These are phyloP conservation scores for Eidolon dupreanum DNA, from an alignment of 2,797 vertebrate genomes.

Conservation along the genomic window DNA sequence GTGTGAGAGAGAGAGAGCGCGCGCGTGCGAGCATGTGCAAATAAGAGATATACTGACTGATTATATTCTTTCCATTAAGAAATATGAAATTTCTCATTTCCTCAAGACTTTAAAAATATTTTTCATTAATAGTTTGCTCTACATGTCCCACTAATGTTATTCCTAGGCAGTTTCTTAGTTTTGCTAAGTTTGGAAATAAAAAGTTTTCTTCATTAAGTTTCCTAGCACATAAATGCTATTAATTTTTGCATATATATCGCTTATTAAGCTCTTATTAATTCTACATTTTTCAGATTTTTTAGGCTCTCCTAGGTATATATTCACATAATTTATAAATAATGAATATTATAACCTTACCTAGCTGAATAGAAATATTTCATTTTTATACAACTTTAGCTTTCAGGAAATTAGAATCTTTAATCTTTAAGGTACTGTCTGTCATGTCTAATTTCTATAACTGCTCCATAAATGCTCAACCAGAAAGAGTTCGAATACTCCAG, in stretches of 20 bases:
- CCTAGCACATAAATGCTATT: not conserved
- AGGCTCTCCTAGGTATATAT: not conserved
- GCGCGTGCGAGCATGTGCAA: too few relatives aligned
- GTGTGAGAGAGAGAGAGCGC: not conserved
- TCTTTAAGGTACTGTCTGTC: not conserved
- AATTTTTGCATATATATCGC: not conserved
- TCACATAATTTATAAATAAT: not conserved
- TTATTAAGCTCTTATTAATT: not conserved
- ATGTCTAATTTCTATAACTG: not conserved
- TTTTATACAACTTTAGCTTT: slow-evolving; percentile 27
- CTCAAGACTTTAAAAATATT: slow-evolving; percentile 14
- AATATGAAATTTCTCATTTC: not conserved
- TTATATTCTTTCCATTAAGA: not conserved
- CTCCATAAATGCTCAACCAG: not conserved
- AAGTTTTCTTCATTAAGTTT: slow-evolving; percentile 19
- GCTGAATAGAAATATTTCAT: not conserved
- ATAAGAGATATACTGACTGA: not conserved
- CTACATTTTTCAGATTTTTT: not conserved
- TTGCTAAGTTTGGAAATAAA: slow-evolving; percentile 19
- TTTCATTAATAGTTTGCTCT: not conserved
- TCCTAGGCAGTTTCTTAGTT: not conserved
- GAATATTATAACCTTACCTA: not conserved
- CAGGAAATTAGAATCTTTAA: not conserved
- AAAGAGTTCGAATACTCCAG: not conserved
- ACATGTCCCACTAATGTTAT: not conserved